phyloP scores from a whole-genome alignment of 1,140 invertebrate species.

The Drosophila lini region DNA sequence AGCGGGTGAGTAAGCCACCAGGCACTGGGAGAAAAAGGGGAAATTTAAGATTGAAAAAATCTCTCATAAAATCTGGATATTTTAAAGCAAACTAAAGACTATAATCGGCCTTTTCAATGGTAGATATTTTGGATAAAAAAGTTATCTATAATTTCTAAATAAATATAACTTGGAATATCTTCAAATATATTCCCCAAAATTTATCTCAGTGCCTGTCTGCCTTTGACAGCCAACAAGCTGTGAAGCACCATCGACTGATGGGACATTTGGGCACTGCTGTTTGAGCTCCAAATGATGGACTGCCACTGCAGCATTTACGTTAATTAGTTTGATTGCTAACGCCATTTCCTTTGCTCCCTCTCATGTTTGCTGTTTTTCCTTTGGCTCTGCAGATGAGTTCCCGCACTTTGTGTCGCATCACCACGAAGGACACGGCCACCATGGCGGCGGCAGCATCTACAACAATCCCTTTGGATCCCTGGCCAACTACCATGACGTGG shows the following conservation, averaged over 20 bases:
- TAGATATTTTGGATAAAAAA: too few relatives aligned
- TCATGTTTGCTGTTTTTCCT: constrained; percentile 4
- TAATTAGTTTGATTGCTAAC: constrained; percentile 63
- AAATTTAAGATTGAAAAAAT: not conserved
- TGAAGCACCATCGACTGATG: constrained; percentile 29
- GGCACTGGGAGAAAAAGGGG: not conserved
- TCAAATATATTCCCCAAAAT: not conserved
- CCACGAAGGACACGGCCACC: constrained; percentile 77
- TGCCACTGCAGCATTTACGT: constrained; percentile 44
- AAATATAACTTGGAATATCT: not conserved
- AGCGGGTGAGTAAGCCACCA: constrained; percentile 53
- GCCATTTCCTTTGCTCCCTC: constrained; percentile 1
- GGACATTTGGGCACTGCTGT: constrained; percentile 15
- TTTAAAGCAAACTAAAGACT: not conserved
- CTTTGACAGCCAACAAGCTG: constrained; percentile 19
- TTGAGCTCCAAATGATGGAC: constrained; percentile 29
- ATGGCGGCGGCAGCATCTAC: constrained; percentile 65
- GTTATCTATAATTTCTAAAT: not conserved
- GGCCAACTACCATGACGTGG: constrained; percentile 79
- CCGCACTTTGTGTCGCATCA: constrained; percentile 74
- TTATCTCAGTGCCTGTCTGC: not conserved
- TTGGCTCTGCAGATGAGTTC: constrained; percentile 72
- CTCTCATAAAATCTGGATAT: not conserved
- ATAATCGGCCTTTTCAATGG: too few relatives aligned
- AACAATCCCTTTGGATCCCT: constrained; percentile 80